These are phyloP conservation scores for Apamea monoglypha DNA, from an alignment of 2,888 invertebrate genomes.

Conservation along the genomic window DNA sequence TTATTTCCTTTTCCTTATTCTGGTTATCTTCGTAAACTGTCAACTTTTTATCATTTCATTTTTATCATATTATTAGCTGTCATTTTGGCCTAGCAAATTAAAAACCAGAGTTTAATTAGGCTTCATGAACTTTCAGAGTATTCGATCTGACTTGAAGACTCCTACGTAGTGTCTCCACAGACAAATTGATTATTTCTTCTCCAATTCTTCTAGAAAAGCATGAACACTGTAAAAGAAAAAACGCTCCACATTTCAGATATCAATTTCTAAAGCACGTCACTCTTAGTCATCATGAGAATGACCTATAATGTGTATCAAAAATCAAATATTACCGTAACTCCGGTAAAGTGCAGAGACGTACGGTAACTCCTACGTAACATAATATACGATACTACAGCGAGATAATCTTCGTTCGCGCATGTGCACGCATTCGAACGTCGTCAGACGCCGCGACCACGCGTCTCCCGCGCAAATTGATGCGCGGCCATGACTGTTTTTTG, in stretches of 20 bases:
- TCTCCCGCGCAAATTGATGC: slow-evolving; percentile 63
- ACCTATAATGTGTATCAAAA: slow-evolving; percentile 59
- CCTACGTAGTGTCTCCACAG: background rate
- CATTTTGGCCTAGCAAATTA: too few species aligned
- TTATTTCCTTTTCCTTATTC: background rate
- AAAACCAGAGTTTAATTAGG: background rate
- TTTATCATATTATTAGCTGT: too few species aligned
- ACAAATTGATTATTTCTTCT: background rate
- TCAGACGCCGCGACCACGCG: slow-evolving; percentile 75
- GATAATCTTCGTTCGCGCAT: slow-evolving; percentile 77
- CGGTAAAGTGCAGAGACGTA: slow-evolving; percentile 76
- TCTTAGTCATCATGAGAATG: slow-evolving; percentile 40
- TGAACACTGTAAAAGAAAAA: background rate
- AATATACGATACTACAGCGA: slow-evolving; percentile 72
- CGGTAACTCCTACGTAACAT: slow-evolving; percentile 80
- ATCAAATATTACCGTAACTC: slow-evolving; percentile 67
- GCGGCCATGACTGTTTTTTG: slow-evolving; percentile 72
- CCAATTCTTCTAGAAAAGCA: background rate
- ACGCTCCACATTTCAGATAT: background rate
- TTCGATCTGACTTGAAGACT: background rate
- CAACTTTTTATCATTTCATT: too few species aligned
- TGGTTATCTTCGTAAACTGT: background rate
- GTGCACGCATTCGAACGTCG: slow-evolving; percentile 82
- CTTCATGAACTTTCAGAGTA: background rate
- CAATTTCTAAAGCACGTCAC: slow-evolving; percentile 7